phyloP scores from a whole-genome alignment of 1,140 invertebrate genomes.

The Radopholus similis region DNA sequence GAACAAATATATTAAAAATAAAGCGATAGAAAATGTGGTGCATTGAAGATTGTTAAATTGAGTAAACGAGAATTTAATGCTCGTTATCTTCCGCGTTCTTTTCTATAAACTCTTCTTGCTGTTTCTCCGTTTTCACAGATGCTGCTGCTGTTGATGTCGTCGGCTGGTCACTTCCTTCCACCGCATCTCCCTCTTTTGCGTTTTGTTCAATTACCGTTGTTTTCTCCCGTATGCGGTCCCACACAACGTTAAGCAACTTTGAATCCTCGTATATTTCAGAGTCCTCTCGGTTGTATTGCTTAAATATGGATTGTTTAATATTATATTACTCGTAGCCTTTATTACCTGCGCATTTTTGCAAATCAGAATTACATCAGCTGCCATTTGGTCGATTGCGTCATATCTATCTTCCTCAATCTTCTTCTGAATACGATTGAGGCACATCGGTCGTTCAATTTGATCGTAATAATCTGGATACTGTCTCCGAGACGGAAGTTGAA shows the following conservation, averaged over 20 bases:
- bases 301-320: not conserved
- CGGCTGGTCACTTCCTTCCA: not conserved
- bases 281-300: conserved; percentile 29
- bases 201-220: not conserved
- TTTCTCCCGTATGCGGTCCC: conserved; percentile 18
- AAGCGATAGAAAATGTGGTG: no score
- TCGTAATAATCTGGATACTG: conserved; percentile 37
- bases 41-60: no score
- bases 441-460: conserved; percentile 34
- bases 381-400: conserved; percentile 23
- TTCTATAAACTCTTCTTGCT: no score
- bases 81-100: no score
- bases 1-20: no score
- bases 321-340: not conserved
- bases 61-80: no score
- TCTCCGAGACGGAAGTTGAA: conserved; percentile 30
- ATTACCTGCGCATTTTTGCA: conserved; percentile 37
- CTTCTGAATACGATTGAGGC: conserved; percentile 28
- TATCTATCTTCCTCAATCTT: conserved; percentile 33
- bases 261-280: conserved; percentile 32
- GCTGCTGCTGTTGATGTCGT: no score
- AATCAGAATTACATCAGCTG: conserved; percentile 25
- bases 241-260: conserved; percentile 27
- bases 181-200: not conserved
- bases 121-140: no score